Evolutionary conservation across 2,113 vertebrate genomes (phyloP).

Genomic region (Daphoenositta chrysoptera): DNA sequence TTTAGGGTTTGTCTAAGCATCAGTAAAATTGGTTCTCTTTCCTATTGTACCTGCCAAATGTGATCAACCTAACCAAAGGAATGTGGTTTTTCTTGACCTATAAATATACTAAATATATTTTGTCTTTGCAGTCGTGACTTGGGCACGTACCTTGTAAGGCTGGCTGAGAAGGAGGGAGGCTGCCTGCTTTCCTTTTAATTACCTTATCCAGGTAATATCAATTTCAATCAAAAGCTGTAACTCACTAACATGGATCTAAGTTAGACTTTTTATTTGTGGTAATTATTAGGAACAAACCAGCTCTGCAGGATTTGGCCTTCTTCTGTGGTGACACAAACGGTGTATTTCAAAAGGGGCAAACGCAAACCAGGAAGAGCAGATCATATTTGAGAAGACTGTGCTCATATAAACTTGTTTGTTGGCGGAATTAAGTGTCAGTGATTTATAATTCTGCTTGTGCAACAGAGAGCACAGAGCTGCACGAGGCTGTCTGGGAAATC

Average conservation of each 20-base stretch:
- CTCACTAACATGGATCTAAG: neutral
- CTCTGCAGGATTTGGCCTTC: neutral
- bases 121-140: neutral
- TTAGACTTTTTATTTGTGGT: neutral
- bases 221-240: neutral
- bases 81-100: neutral
- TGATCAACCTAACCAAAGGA: neutral
- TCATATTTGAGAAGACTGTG: neutral
- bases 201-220: neutral
- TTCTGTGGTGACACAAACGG: neutral
- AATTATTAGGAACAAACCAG: neutral
- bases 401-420: neutral
- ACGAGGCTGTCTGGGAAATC: neutral
- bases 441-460: conserved; percentile 8
- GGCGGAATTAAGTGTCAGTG: neutral
- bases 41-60: neutral
- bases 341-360: neutral
- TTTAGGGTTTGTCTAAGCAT: neutral
- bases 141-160: neutral
- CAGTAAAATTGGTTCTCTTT: neutral
- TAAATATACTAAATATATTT: neutral
- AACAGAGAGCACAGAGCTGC: neutral
- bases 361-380: neutral
- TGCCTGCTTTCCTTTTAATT: neutral
- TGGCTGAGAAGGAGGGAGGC: neutral